Evolutionary conservation across 2,888 invertebrate genomes (phyloP).

Genomic region (Diarsia rubi): DNA sequence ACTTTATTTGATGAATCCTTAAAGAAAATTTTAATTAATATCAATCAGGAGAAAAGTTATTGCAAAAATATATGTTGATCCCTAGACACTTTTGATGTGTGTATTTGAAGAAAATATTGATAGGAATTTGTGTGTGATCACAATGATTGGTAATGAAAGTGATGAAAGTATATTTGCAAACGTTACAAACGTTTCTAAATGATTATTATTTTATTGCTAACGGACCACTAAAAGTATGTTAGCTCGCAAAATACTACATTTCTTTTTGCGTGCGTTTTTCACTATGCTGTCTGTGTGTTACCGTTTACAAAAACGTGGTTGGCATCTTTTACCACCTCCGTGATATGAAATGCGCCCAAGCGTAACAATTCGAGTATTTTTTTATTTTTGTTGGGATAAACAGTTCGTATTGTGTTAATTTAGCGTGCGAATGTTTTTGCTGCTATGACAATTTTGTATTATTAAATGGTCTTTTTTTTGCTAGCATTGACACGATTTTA

Average conservation of each 20-base stretch:
- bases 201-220: conserved; percentile 23
- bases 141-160: conserved; percentile 51
- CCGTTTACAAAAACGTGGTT: conserved; percentile 30
- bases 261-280: conserved; percentile 10
- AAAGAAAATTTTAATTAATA: too few relatives aligned
- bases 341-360: conserved; percentile 39
- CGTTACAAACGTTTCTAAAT: conserved; percentile 28
- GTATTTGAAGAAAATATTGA: conserved; percentile 39
- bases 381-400: conserved; percentile 29
- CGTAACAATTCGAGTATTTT: conserved; percentile 40
- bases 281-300: conserved; percentile 6
- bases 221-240: conserved; percentile 4
- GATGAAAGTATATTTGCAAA: conserved; percentile 43
- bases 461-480: conserved; percentile 26
- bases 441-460: conserved; percentile 17
- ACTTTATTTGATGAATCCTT: too few relatives aligned
- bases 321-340: conserved; percentile 27
- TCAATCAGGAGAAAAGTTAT: too few relatives aligned
- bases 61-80: too few relatives aligned
- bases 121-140: conserved; percentile 38
- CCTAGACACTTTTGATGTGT: too few relatives aligned
- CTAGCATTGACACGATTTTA: conserved; percentile 37
- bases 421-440: conserved; percentile 25
- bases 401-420: conserved; percentile 36
- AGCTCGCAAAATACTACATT: conserved; percentile 23